A percentile compares a stretch with the other conserved stretches of the same genome.
Evolutionary conservation across 2,113 vertebrate species (phyloP).

Genomic region (Octodon degus): DNA sequence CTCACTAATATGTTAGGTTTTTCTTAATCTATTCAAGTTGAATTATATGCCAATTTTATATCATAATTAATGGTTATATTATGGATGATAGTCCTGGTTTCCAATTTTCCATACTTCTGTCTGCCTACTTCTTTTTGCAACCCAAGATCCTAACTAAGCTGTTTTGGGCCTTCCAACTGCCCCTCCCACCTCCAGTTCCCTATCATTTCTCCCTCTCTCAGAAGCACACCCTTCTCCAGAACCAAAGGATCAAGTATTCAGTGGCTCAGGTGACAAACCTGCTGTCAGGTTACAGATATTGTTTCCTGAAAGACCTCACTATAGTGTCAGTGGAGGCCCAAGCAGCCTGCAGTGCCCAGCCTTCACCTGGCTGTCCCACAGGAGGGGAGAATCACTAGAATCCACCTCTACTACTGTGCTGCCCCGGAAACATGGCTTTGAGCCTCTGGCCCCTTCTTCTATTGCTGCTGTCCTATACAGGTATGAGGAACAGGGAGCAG

Average conservation of each 20-base stretch:
- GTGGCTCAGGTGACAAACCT: slow-evolving; percentile 78
- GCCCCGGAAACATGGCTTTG: slow-evolving; percentile 73
- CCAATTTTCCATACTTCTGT: neutral
- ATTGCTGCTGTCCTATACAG: slow-evolving; percentile 55
- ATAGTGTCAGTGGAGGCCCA: slow-evolving; percentile 58
- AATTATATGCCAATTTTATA: neutral
- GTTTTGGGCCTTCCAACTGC: neutral
- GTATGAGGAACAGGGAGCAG: slow-evolving; percentile 61
- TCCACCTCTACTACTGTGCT: neutral
- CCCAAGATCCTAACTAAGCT: neutral
- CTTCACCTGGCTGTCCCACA: slow-evolving; percentile 44
- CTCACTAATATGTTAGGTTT: neutral
- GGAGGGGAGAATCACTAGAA: slow-evolving; percentile 63
- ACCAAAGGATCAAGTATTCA: slow-evolving; percentile 77
- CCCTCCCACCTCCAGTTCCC: neutral
- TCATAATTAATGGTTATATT: neutral
- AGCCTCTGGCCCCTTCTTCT: slow-evolving; percentile 57
- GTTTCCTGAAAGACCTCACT: slow-evolving; percentile 74
- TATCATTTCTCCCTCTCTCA: slow-evolving; percentile 25
- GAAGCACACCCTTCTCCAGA: slow-evolving; percentile 63
- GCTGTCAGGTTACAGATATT: slow-evolving; percentile 78
- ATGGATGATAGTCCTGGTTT: neutral
- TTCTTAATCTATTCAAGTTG: neutral
- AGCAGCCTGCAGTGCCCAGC: slow-evolving; percentile 18
- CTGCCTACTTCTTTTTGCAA: neutral